Evolutionary conservation across 2,113 vertebrate genomes (phyloP).

Genomic region (Parotia lawesii): DNA sequence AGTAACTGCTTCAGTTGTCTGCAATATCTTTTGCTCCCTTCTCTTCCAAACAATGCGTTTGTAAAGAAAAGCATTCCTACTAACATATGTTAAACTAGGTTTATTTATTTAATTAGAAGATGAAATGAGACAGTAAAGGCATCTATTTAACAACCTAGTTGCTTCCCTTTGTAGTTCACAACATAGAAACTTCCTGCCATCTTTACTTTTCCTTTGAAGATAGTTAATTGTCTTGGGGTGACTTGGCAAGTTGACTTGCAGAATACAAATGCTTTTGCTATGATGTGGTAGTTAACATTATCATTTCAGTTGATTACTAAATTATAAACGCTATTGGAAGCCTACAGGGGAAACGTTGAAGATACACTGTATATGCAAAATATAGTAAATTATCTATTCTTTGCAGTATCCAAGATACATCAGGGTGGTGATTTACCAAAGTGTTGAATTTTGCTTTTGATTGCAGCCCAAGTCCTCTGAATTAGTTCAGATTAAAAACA

Average conservation of each 20-base stretch:
- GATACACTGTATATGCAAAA: conserved; percentile 30
- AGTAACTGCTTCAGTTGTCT: background rate
- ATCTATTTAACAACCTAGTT: conserved; percentile 1
- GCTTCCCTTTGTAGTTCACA: background rate
- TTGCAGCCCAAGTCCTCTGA: background rate
- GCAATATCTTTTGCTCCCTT: background rate
- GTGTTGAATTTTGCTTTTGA: background rate
- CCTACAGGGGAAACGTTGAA: conserved; percentile 22
- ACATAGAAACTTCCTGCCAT: conserved; percentile 18
- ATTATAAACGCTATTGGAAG: conserved; percentile 50
- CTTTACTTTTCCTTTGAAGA: conserved; percentile 48
- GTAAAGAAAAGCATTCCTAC: background rate
- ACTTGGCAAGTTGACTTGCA: conserved; percentile 28
- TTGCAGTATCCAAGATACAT: background rate
- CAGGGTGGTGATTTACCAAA: background rate
- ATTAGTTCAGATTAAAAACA: background rate
- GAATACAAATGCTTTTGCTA: conserved; percentile 56
- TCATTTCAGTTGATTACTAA: conserved; percentile 61
- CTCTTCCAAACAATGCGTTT: background rate
- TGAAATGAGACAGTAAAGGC: conserved; percentile 3
- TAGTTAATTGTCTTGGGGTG: background rate
- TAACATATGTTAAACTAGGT: background rate
- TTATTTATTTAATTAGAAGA: background rate
- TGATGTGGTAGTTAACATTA: conserved; percentile 28
- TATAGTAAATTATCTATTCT: conserved; percentile 6